Conservation (phyloP, 2,113 vertebrate species). For the Axis porcinus region DNA sequence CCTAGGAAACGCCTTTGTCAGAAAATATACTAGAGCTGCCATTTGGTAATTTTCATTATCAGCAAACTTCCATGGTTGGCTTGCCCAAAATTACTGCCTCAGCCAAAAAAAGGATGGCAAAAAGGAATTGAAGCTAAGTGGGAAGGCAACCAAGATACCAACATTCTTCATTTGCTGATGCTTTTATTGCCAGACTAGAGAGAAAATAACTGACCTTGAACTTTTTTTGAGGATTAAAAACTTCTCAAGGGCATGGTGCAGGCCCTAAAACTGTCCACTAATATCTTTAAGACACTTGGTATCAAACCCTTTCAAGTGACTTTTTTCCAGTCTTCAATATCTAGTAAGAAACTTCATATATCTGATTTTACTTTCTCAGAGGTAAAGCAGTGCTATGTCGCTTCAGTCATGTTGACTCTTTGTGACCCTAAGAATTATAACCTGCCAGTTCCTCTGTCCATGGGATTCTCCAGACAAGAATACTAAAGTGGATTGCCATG, state of each 20-base stretch:
- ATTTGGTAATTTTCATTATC: slow-evolving; percentile 34
- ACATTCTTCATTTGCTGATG: background rate
- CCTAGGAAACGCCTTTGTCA: background rate
- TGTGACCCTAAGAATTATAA: background rate
- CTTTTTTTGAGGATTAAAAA: background rate
- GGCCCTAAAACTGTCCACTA: background rate
- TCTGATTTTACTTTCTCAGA: background rate
- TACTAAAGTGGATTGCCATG: background rate
- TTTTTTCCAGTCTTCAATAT: background rate
- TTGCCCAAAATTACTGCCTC: background rate
- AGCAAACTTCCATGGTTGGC: background rate
- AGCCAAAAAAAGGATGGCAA: background rate
- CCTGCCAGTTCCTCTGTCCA: background rate
- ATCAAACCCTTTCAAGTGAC: background rate
- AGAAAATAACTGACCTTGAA: background rate
- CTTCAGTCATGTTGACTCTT: background rate
- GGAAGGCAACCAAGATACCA: background rate
- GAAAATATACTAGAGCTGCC: background rate
- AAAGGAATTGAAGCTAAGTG: background rate
- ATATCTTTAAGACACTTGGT: background rate
- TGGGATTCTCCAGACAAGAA: background rate
- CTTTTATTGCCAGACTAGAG: background rate
- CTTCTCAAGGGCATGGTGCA: background rate
- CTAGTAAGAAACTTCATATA: background rate
- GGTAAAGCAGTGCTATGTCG: background rate